phyloP scores from a whole-genome alignment of 2,113 vertebrate genomes.

The Poicephalus gulielmi region DNA sequence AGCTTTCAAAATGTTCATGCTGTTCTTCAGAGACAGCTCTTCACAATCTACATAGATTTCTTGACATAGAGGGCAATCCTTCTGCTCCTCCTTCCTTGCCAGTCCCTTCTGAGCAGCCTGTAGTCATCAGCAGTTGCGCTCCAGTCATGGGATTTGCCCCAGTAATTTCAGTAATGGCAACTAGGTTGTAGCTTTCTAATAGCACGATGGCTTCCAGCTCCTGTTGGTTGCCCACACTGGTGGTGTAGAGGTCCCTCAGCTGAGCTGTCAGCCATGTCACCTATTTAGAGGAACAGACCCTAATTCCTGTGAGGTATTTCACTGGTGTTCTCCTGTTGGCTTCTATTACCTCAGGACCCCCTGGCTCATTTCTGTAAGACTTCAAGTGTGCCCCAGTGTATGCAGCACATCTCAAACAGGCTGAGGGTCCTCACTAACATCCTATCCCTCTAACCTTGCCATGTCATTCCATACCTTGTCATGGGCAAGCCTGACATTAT shows the following conservation, averaged over 20 bases:
- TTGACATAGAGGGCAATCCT: not conserved
- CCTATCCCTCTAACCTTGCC: rapidly evolving
- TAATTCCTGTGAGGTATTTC: not conserved
- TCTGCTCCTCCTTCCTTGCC: rapidly evolving
- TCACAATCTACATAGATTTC: not conserved
- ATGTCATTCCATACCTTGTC: not conserved
- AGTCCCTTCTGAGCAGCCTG: not conserved
- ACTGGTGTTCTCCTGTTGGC: rapidly evolving
- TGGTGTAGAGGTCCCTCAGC: not conserved
- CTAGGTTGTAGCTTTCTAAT: not conserved
- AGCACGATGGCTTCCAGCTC: rapidly evolving
- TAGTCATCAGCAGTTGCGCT: rapidly evolving
- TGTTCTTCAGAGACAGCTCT: not conserved
- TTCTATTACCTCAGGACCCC: not conserved
- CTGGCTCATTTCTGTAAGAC: not conserved
- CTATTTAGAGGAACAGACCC: not conserved
- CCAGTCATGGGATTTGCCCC: not conserved
- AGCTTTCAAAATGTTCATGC: not conserved
- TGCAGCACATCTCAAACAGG: not conserved
- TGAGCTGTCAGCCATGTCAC: rapidly evolving
- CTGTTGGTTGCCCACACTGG: not conserved
- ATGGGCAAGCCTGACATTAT: rapidly evolving
- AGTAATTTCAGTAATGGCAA: not conserved
- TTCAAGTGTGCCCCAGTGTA: not conserved
- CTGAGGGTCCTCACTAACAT: not conserved